Evolutionary conservation across 2,888 invertebrate genomes (phyloP).

Genomic region (Andrena chrysosceles): DNA sequence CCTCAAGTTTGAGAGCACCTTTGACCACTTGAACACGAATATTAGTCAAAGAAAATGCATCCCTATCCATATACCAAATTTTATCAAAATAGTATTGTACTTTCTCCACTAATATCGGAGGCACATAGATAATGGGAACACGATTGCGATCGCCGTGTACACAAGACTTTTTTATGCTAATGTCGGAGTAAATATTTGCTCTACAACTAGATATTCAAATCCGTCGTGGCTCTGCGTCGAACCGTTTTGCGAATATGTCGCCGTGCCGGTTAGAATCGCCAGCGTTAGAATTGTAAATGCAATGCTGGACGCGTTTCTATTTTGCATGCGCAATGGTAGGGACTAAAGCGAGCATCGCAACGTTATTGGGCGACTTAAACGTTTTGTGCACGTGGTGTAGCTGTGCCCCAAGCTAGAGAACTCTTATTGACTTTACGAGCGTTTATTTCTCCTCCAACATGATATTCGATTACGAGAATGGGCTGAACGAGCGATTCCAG

Average conservation of each 20-base stretch:
- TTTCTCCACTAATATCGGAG: background rate
- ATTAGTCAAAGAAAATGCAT: no score
- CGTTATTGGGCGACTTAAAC: background rate
- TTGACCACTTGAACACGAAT: no score
- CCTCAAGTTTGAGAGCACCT: no score
- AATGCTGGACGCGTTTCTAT: constrained; percentile 11
- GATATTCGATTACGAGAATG: constrained; percentile 17
- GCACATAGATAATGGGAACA: background rate
- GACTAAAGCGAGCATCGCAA: constrained; percentile 5
- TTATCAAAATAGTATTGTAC: background rate
- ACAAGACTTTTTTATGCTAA: background rate
- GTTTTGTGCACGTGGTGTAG: background rate
- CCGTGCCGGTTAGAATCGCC: background rate
- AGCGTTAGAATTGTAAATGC: constrained; percentile 11
- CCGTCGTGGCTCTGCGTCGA: background rate
- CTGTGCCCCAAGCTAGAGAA: background rate
- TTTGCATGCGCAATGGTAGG: background rate
- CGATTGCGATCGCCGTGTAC: background rate
- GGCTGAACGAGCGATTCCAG: background rate
- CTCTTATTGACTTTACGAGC: background rate
- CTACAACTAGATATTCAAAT: background rate
- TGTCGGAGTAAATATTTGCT: no score
- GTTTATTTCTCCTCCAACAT: background rate
- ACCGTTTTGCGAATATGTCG: background rate
- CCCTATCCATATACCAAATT: background rate